Base-by-base conservation (phyloP, 92 coral and sea anemone genomes). In the Porites divaricata region DNA sequence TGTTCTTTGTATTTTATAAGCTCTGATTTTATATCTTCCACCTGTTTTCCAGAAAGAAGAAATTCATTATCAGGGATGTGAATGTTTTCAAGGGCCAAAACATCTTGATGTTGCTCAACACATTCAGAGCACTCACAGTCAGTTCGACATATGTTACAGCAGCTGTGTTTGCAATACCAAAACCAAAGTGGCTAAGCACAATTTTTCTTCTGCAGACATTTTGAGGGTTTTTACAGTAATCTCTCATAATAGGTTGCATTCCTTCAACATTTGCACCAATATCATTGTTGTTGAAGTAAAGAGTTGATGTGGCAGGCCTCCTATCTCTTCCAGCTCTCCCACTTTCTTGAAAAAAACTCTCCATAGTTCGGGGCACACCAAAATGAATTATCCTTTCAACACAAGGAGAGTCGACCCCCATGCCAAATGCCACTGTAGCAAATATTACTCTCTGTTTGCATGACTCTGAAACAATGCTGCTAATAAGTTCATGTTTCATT, bases 351-450 rank as follows among this genome's bases (percentile, higher is more conserved):
- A 74, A 57, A 21, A 70, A 81, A 21, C 68, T 56, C 24, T 81
- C 85, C 71, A 81, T 81, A 20, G 85, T 53, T 14, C 85, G 74
- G 2, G 83, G 63, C 26, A 79, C 83, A 79, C 83, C 83, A 79
- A 79, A 79, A n/a, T n/a, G n/a, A n/a, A n/a, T n/a, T n/a, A n/a
- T n/a, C n/a, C n/a, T n/a, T n/a, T n/a, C n/a, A n/a, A 78, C 35
- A 28, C 51, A 78, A 9, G 83, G 83, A 6, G 84, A 24, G 67
- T 79, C 75, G 48, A 79, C 23, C 1, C 84, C 84, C 75, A 79
- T 79, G 2, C 84, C 84, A n/a, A 79, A 79, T 17, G 75, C 84
- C 17, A 79, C 62, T 10, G 75, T 79, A 20, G 84, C 84, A n/a
- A n/a, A n/a, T n/a, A n/a, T n/a, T n/a, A n/a, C n/a, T n/a, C n/a